Base-by-base conservation (phyloP, 1,140 invertebrate genomes). In the Sycophila sp. region DNA sequence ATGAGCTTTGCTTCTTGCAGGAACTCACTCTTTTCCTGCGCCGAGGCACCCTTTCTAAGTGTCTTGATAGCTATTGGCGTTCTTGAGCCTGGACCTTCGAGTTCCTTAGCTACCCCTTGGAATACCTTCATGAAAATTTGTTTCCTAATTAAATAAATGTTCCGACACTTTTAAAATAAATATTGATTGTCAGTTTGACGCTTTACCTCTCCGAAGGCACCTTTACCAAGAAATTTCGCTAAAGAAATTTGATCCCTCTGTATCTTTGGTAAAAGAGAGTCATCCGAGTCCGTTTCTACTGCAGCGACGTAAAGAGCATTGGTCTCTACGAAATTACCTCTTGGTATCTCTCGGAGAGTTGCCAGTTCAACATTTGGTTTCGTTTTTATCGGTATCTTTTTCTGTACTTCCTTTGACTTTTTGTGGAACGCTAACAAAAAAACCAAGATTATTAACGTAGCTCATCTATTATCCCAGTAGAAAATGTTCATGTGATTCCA, bases 1-100 rank as follows among this genome's bases (percentile, higher is more conserved):
- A 99, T 99, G 36, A 99, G 81, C 76, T 96, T 92, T 0, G 98
- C 98, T 86, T 99, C 98, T 87, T 99, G 97, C 8, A 99, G 83
- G 79, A 99, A 98, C 83, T 99, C 96, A 1, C 90, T 90, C 78
- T 98, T 98, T 80, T 98, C 96, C 74, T 93, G 90, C 30, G 93
- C 90, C 3, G 92, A 93, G n/a, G 96, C 95, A n/a, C 95, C 94
- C 86, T 98, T 97, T 24, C 94, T 88, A 36, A 98, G 86, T 0
- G 95, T 98, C 92, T 98, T 86, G 59, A 86, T 83, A 0, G 83
- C 85, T 3, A 86, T 81, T 4, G 82, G 78, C 0, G 80, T 86
- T 28, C 79, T 75, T 2, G 60, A 65, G 17, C 84, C 89, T 6
- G 77, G 84, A 6, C 85, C 87, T 36, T 87, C 89, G 26, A 94